Percentiles rank a stretch among this genome's conserved stretches.
Evolutionary conservation across 2,113 vertebrate species (phyloP).

Genomic region (Bubo blakistoni): DNA sequence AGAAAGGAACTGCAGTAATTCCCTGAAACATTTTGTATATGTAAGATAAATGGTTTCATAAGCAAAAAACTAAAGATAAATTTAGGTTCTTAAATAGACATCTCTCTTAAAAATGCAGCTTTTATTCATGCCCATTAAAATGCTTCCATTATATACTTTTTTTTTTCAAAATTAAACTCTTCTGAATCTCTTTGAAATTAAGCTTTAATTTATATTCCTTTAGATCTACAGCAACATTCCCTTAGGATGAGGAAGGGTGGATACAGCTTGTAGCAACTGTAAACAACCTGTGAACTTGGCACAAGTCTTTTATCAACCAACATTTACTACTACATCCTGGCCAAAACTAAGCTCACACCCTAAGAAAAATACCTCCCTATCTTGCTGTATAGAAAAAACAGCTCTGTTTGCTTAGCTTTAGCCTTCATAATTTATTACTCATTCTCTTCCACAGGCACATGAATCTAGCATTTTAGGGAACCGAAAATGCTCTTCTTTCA

Average conservation of each 20-base stretch:
- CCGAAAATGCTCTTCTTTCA: not conserved
- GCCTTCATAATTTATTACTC: not conserved
- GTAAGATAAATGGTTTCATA: not conserved
- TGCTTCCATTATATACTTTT: not conserved
- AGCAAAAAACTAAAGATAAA: not conserved
- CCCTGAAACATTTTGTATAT: conserved; percentile 22
- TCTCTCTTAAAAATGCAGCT: not conserved
- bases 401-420: not conserved
- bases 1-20: conserved; percentile 53
- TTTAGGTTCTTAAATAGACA: not conserved
- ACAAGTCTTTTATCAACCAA: not conserved
- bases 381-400: not conserved
- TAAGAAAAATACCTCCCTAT: not conserved
- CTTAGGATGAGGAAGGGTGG: not conserved
- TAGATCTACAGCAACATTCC: not conserved
- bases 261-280: not conserved
- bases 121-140: not conserved
- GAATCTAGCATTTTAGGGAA: not conserved
- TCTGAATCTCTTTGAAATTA: not conserved
- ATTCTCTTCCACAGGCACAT: not conserved
- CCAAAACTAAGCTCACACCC: not conserved
- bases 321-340: not conserved
- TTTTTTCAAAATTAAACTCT: not conserved
- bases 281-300: not conserved
- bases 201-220: not conserved